Evolutionary conservation across 2,888 invertebrate species (phyloP), one percentile per base, ranked within the genome.

Genomic region (Lasioglossum zephyrum): DNA sequence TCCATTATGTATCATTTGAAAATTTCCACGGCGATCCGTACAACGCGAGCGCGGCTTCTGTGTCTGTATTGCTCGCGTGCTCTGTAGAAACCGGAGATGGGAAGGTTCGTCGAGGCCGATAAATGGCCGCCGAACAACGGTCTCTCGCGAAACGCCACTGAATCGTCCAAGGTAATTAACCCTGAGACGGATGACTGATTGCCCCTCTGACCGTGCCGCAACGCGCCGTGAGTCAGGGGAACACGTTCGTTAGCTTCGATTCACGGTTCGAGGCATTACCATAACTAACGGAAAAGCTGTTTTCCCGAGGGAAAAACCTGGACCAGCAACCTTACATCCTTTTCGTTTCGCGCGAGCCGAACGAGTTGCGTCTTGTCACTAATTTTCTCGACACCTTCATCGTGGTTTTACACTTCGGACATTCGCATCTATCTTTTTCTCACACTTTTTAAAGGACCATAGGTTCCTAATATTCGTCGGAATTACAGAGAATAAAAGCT

Each of bases 1-100:
- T 78, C 85, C 85, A 84, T 84, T 84, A 84, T 75, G 84, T 75
- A 84, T 78, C 78, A 84, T 84, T 75, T 72, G 13, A 72, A 72
- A 78, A 85, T 85, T 85, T 85, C 63, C 84, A 85, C 74, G 49
- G n/a, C 49, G 63, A 75, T 84, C 84, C 49, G 60, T 78, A 63
- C 44, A 74, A 49, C 16, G 53, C 60, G 74, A 49, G 74, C 36
- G 26, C 9, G 9, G 11, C 60, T n/a, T 60, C 57, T 60, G 13
- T 26, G 13, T 26, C 60, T 60, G 60, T 26, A 26, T n/a, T 26
- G 13, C 60, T 26, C 13, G 60, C 60, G 4, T 26, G 60, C 26
- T 26, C 60, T 4, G 60, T 11, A 26, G 16, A 63, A 63, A 16
- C 63, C 63, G 66, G 66, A 18, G 78, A 75, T 47, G 53, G 75